Conservation (phyloP, 2,797 vertebrate species). For the Cirrhinus molitorella region DNA sequence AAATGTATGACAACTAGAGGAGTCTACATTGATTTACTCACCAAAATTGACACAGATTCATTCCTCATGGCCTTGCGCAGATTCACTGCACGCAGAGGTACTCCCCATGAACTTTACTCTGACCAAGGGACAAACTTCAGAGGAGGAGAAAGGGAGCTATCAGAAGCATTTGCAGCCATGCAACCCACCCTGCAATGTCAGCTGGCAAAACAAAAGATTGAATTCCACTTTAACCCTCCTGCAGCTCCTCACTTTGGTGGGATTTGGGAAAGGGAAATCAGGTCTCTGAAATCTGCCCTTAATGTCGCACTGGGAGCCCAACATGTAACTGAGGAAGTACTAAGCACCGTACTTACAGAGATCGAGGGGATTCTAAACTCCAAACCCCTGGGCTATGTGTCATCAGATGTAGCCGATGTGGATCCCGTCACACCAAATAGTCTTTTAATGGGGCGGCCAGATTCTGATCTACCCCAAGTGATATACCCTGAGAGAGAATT, state of each 20-base stretch:
- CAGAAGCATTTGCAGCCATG: background rate
- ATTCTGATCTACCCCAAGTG: background rate
- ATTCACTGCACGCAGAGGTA: background rate
- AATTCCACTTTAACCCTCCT: background rate
- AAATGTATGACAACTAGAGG: conserved; percentile 15
- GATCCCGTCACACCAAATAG: background rate
- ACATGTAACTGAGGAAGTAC: background rate
- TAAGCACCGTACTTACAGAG: background rate
- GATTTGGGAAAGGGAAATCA: background rate
- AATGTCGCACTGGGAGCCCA: background rate
- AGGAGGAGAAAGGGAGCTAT: background rate
- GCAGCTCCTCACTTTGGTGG: background rate
- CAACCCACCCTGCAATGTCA: background rate
- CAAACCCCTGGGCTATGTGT: background rate
- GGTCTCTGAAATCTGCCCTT: background rate
- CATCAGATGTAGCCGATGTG: background rate
- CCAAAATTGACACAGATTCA: conserved; percentile 25
- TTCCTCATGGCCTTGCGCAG: conserved; percentile 20
- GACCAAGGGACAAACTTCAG: conserved; percentile 4
- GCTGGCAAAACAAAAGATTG: background rate
- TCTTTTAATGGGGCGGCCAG: background rate
- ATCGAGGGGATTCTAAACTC: background rate
- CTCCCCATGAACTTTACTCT: background rate
- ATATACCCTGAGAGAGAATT: background rate
- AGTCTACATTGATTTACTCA: conserved; percentile 26